phyloP scores from a whole-genome alignment of 2,888 invertebrate species.

The Fragum sueziense region DNA sequence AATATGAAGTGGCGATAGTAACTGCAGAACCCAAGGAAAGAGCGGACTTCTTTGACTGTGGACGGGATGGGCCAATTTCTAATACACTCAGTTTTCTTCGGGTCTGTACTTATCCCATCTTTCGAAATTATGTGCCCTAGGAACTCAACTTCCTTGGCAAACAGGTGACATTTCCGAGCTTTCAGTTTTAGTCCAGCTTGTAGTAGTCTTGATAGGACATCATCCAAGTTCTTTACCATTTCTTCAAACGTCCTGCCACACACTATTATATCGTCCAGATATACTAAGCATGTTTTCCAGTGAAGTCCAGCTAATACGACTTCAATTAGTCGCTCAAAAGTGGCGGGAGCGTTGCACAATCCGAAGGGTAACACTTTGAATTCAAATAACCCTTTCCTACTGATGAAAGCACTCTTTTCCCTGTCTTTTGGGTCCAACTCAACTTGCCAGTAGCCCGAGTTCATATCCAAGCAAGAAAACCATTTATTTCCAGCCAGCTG shows the following conservation, averaged over 20 bases:
- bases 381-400: not conserved
- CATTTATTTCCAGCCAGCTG: too few relatives aligned
- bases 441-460: too few relatives aligned
- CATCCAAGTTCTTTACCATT: not conserved
- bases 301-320: slow-evolving; percentile 30
- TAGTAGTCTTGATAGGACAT: not conserved
- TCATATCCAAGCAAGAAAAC: too few relatives aligned
- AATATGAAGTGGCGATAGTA: not conserved
- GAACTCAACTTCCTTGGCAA: not conserved
- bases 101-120: not conserved
- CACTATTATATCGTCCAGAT: slow-evolving; percentile 34
- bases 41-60: not conserved
- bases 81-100: not conserved
- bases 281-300: slow-evolving; percentile 36
- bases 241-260: slow-evolving; percentile 24
- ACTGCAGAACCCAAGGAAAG: not conserved
- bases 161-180: not conserved
- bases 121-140: not conserved
- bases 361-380: not conserved
- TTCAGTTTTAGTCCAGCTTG: not conserved
- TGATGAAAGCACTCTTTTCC: not conserved
- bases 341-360: not conserved
- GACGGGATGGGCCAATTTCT: not conserved
- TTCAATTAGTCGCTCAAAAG: slow-evolving; percentile 27
- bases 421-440: not conserved